Base-by-base conservation (phyloP, 2,888 invertebrate genomes). In the Vannuccia rotundouncinata region DNA sequence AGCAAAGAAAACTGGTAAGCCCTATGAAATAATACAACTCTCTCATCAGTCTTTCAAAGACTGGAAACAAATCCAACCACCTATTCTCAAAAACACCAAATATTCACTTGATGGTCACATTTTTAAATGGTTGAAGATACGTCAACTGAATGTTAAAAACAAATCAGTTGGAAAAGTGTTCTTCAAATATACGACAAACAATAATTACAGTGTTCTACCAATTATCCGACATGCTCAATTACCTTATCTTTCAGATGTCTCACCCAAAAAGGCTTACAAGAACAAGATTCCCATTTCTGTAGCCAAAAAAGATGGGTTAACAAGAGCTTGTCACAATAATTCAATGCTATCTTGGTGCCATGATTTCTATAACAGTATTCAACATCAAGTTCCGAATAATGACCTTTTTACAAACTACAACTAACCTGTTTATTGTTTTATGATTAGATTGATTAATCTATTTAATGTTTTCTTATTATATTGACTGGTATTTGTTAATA, bases 1-100 rank as follows among this genome's bases (percentile, higher is more conserved):
- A 66, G 66, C 66, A 66, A 66, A 66, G 25, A 45, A 66, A 66
- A 66, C 66, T 66, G 66, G 10, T 66, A 27, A 66, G 66, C 66
- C 66, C 10, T 66, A 66, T 66, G 66, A 66, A 66, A 66, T 66
- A 66, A 66, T 66, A n/a, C 66, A 66, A 66, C 66, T 66, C 66
- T 66, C 66, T 66, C 25, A 27, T 66, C n/a, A n/a, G n/a, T n/a
- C n/a, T n/a, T n/a, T n/a, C n/a, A n/a, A n/a, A n/a, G n/a, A 66
- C 66, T 66, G 66, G 22, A 66, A 22, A 22, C 13, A 66, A 66
- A 22, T 13, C 2, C 5, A 13, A 22, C 66, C 66, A 66, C 5
- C 45, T 13, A 45, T 45, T 45, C 45, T 45, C 45, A 45, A 45
- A 45, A 45, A 45, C 45, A 45, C 45, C 5, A 45, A 45, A 45